Conservation (phyloP, 2,888 invertebrate genomes). For the Plebejus anna region DNA sequence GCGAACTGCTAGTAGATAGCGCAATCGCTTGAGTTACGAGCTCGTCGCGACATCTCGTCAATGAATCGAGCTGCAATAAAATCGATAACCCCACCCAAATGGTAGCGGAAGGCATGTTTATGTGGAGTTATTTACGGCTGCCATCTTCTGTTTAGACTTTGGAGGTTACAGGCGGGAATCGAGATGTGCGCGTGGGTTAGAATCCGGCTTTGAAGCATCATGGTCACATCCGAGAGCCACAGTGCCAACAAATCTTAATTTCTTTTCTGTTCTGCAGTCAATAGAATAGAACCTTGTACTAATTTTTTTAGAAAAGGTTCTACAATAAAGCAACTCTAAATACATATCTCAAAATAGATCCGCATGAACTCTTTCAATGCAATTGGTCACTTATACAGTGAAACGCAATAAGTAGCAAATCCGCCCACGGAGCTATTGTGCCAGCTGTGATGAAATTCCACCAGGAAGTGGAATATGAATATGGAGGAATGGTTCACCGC, state of each 20-base stretch:
- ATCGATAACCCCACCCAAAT: conserved; percentile 28
- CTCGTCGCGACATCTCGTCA: conserved; percentile 2
- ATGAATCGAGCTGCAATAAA: conserved; percentile 26
- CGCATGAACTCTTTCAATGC: neutral
- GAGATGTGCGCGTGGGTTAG: neutral
- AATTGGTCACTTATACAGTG: conserved; percentile 6
- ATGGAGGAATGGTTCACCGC: neutral
- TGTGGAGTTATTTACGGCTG: conserved; percentile 19
- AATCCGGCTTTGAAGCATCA: neutral
- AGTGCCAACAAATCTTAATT: neutral
- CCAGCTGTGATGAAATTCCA: conserved; percentile 1
- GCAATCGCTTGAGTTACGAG: conserved; percentile 24
- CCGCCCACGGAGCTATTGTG: neutral
- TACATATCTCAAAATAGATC: neutral
- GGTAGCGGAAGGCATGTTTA: conserved; percentile 10
- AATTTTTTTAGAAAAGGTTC: neutral
- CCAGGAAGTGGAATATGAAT: neutral
- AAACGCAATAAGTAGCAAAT: neutral
- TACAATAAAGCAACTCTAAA: too few relatives aligned
- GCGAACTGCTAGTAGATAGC: neutral
- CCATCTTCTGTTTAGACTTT: conserved; percentile 13
- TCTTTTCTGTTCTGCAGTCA: neutral
- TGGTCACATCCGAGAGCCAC: neutral
- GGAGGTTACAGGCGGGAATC: neutral
- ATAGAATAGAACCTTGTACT: neutral